A percentile compares a stretch with the other conserved stretches of the same genome.
Evolutionary conservation across 2,888 invertebrate species (phyloP).

Genomic region (Lutraria lutraria): DNA sequence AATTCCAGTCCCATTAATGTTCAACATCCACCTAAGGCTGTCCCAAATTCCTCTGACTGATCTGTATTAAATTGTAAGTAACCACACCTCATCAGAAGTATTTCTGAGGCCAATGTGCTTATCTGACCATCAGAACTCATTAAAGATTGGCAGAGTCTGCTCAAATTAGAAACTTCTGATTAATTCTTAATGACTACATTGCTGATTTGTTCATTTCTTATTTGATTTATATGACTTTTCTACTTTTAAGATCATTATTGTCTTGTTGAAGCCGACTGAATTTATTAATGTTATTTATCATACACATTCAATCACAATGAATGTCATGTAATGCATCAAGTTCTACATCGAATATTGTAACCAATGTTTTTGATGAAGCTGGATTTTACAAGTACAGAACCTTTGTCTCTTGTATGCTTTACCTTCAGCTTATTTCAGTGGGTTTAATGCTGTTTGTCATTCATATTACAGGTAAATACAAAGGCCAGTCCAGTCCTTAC

Average conservation of each 20-base stretch:
- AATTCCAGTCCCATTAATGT: not conserved
- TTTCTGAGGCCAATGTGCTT: conserved; percentile 22
- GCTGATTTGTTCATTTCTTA: conserved; percentile 21
- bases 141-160: not conserved
- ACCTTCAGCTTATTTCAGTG: too few species aligned
- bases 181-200: conserved; percentile 21
- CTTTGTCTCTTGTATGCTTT: too few species aligned
- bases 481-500: too few species aligned
- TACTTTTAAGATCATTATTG: not conserved
- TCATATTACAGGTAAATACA: too few species aligned
- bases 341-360: too few species aligned
- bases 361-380: too few species aligned
- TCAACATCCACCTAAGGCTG: not conserved
- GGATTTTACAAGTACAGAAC: too few species aligned
- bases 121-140: conserved; percentile 10
- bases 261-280: not conserved
- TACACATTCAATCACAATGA: too few species aligned
- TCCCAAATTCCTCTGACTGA: not conserved
- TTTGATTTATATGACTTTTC: not conserved
- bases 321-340: too few species aligned
- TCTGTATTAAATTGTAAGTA: not conserved
- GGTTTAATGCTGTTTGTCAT: too few species aligned
- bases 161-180: conserved; percentile 14
- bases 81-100: conserved; percentile 17
- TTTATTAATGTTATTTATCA: too few species aligned